Percentiles rank a stretch among this genome's conserved stretches.
Conservation (phyloP, 92 coral and sea anemone genomes). For the Parazoanthus atlanticus region DNA sequence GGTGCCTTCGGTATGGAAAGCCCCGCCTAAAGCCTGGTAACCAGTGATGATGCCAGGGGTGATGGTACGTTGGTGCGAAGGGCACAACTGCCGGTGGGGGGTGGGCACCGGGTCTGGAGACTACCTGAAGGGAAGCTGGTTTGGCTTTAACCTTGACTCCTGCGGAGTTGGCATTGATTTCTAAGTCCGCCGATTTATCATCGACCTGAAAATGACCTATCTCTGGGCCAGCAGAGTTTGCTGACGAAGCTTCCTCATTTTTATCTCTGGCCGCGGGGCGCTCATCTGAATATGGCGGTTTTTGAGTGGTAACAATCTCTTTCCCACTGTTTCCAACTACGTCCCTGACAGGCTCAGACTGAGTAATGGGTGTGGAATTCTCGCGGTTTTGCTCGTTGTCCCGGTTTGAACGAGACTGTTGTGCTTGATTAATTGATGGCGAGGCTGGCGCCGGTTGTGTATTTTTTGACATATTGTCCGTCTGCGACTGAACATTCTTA, state of each 20-base stretch:
- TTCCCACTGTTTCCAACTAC: slow-evolving; percentile 82
- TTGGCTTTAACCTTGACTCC: slow-evolving; percentile 98
- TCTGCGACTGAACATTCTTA: neutral
- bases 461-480: neutral
- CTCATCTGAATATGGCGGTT: slow-evolving; percentile 38
- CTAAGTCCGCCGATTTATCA: slow-evolving; percentile 98
- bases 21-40: slow-evolving; percentile 75
- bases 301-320: slow-evolving; percentile 78
- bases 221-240: slow-evolving; percentile 64
- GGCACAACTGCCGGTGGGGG: slow-evolving; percentile 70
- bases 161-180: slow-evolving; percentile 97
- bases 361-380: neutral
- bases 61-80: slow-evolving; percentile 69
- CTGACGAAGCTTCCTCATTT: slow-evolving; percentile 20
- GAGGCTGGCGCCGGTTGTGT: neutral
- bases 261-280: slow-evolving; percentile 28
- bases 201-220: slow-evolving; percentile 95
- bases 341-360: slow-evolving; percentile 69
- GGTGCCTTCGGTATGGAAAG: slow-evolving; percentile 52
- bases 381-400: neutral
- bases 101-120: slow-evolving; percentile 95
- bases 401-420: slow-evolving; percentile 3
- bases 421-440: neutral
- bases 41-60: slow-evolving; percentile 75
- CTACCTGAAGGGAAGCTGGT: slow-evolving; percentile 99